Conservation (phyloP, 30 jellyfish, hydroid and myxozoan genomes). For the Cassiopea xamachana region DNA sequence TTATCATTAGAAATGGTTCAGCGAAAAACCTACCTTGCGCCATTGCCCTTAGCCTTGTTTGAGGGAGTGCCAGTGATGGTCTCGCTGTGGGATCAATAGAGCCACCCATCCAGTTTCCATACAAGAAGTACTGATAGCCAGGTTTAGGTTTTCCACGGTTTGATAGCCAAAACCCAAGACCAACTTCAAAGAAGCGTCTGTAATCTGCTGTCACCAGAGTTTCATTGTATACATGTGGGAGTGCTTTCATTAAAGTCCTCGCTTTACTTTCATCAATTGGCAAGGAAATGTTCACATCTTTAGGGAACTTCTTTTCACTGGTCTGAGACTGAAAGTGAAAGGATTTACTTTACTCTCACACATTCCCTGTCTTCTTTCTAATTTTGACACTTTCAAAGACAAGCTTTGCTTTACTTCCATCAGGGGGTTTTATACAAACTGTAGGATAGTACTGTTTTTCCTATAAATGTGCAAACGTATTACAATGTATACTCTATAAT, state of each 20-base stretch:
- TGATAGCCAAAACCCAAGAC: slow-evolving; percentile 96
- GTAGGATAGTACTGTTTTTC: no score
- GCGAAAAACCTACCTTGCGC: slow-evolving; percentile 82
- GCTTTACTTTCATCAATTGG: slow-evolving; percentile 74
- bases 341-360: not conserved
- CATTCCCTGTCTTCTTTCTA: no score
- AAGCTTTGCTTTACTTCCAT: no score
- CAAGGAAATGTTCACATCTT: slow-evolving; percentile 50
- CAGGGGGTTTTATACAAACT: no score
- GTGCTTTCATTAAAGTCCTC: slow-evolving; percentile 71
- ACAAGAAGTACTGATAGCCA: slow-evolving; percentile 70
- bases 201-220: slow-evolving; percentile 68
- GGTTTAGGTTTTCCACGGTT: slow-evolving; percentile 89
- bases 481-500: no score
- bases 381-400: no score
- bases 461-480: no score
- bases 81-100: slow-evolving; percentile 77
- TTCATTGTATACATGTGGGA: slow-evolving; percentile 80
- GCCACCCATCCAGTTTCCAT: slow-evolving; percentile 95
- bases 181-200: slow-evolving; percentile 85
- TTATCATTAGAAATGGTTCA: no score
- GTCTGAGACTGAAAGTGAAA: slow-evolving; percentile 39
- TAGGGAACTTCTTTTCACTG: slow-evolving; percentile 21
- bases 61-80: slow-evolving; percentile 17
- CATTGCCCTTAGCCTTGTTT: slow-evolving; percentile 54